phyloP scores from a whole-genome alignment of 2,888 invertebrate species.

The Drosophila meridiana region DNA sequence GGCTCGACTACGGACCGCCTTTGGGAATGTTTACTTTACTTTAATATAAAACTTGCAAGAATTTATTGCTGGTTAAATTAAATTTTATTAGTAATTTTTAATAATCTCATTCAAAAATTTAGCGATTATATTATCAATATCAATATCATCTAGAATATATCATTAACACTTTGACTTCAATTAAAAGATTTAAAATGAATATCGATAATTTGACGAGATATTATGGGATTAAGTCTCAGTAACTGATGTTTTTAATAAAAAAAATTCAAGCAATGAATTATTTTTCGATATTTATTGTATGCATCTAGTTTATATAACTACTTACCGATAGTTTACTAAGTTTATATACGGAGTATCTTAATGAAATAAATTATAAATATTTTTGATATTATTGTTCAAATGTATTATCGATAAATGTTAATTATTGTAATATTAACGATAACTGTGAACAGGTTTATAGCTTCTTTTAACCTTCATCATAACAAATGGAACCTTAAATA shows the following conservation, averaged over 20 bases:
- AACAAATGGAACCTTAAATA: conserved; percentile 38
- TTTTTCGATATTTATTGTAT: too few relatives aligned
- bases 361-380: background rate
- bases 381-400: background rate
- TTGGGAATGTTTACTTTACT: background rate
- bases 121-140: too few relatives aligned
- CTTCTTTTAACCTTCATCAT: background rate
- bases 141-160: too few relatives aligned
- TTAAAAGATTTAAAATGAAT: too few relatives aligned
- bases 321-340: background rate
- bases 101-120: too few relatives aligned
- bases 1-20: background rate
- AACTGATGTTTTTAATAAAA: too few relatives aligned
- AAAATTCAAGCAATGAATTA: too few relatives aligned
- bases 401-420: background rate
- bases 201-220: too few relatives aligned
- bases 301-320: too few relatives aligned
- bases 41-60: background rate
- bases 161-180: too few relatives aligned
- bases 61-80: background rate
- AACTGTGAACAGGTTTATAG: background rate
- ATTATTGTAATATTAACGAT: background rate
- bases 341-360: background rate
- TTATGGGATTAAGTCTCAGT: too few relatives aligned
- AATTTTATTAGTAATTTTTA: background rate